Evolutionary conservation across 2,113 vertebrate genomes (phyloP).

Genomic region (Arizona elegans): DNA sequence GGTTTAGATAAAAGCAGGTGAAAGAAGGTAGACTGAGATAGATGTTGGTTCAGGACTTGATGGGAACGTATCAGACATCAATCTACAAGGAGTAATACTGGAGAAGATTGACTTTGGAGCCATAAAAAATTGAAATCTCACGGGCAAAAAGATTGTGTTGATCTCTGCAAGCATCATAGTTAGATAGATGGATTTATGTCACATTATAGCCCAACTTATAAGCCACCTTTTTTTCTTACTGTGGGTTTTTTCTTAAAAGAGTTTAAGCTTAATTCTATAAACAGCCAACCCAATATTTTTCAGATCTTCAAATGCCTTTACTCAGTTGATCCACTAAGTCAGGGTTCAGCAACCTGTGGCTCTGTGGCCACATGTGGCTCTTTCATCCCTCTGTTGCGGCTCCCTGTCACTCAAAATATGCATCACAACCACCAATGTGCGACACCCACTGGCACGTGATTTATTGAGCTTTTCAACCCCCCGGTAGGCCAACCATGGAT

Average conservation of each 20-base stretch:
- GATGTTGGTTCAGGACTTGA: background rate
- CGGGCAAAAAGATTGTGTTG: background rate
- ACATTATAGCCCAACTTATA: background rate
- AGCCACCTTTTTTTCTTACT: background rate
- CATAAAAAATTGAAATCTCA: background rate
- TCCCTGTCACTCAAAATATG: too few species aligned
- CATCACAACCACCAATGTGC: too few species aligned
- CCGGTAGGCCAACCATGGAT: too few species aligned
- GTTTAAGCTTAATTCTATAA: background rate
- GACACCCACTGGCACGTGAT: too few species aligned
- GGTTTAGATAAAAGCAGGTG: background rate
- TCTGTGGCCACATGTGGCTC: too few species aligned
- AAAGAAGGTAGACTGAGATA: background rate
- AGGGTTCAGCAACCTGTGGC: too few species aligned
- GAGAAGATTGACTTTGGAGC: background rate
- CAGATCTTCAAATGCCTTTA: background rate
- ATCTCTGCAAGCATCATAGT: background rate
- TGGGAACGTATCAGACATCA: background rate
- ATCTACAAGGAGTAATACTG: background rate
- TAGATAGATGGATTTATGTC: background rate
- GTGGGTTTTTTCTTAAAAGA: background rate
- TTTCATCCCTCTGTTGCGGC: too few species aligned
- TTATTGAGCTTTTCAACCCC: too few species aligned
- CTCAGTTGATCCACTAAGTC: background rate
- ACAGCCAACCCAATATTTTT: background rate